phyloP scores from a whole-genome alignment of 2,888 invertebrate species.

The Prenolepis imparis region DNA sequence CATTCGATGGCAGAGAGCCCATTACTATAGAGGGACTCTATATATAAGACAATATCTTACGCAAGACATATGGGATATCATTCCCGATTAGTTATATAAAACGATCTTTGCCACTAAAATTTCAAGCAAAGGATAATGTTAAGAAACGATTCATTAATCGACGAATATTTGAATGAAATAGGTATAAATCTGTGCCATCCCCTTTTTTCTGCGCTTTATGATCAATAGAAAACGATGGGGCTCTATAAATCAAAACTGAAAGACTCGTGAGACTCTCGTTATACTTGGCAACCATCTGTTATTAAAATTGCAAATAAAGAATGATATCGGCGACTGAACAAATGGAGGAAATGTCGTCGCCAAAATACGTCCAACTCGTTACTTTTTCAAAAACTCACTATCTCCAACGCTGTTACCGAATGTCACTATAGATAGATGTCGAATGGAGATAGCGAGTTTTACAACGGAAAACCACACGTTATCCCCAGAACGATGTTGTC shows the following conservation, averaged over 20 bases:
- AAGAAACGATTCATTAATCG: background rate
- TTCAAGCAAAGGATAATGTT: background rate
- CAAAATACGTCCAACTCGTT: background rate
- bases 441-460: conserved; percentile 18
- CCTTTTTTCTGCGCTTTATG: background rate
- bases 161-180: background rate
- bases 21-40: conserved; percentile 1
- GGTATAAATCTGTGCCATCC: background rate
- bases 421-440: conserved; percentile 12
- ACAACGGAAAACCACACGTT: background rate
- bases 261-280: background rate
- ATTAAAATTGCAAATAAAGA: conserved; percentile 33
- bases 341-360: background rate
- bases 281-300: background rate
- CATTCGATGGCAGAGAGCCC: conserved; percentile 39
- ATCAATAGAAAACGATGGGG: background rate
- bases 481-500: background rate
- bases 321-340: background rate
- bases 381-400: background rate
- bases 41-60: background rate
- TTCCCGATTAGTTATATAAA: background rate
- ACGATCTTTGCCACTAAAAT: background rate
- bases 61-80: background rate
- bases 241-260: background rate
- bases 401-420: background rate